Conservation (phyloP, 2,797 vertebrate genomes). For the Coracias cyanogaster region DNA sequence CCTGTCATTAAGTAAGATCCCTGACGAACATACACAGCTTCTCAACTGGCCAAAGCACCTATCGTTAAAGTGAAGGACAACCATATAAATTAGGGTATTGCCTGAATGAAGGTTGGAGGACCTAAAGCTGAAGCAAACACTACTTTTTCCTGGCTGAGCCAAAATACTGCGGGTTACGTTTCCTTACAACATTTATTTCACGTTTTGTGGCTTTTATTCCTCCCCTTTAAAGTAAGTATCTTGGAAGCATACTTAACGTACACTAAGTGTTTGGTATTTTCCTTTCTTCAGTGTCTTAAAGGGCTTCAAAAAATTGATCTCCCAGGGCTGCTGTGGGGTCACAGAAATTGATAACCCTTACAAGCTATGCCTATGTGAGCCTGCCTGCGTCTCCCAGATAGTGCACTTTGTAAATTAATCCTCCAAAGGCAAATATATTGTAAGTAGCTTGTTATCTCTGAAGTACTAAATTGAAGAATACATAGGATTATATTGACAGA, state of each 20-base stretch:
- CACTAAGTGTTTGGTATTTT: conserved; percentile 45
- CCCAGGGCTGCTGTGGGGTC: conserved; percentile 87
- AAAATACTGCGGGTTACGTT: not conserved
- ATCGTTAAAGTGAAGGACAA: not conserved
- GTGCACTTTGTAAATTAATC: conserved; percentile 91
- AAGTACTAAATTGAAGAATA: conserved; percentile 94
- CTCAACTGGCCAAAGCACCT: not conserved
- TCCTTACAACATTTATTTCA: not conserved
- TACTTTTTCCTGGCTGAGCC: not conserved
- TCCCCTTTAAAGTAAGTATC: not conserved
- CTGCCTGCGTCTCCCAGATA: conserved; percentile 83
- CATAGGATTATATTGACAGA: conserved; percentile 92
- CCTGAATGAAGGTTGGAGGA: not conserved
- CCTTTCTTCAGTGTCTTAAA: conserved; percentile 74
- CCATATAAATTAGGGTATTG: not conserved
- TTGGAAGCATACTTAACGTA: not conserved
- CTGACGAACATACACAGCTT: not conserved
- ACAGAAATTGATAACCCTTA: conserved; percentile 93
- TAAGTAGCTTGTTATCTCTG: conserved; percentile 89
- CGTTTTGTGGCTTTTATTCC: not conserved
- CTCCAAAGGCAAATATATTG: conserved; percentile 92
- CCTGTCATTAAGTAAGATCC: not conserved
- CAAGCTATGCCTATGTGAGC: conserved; percentile 87
- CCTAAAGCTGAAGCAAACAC: not conserved
- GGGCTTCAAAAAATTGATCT: conserved; percentile 86